These are phyloP conservation scores for Ceratotherium simum DNA, from an alignment of 2,113 vertebrate species.

Conservation along the genomic window DNA sequence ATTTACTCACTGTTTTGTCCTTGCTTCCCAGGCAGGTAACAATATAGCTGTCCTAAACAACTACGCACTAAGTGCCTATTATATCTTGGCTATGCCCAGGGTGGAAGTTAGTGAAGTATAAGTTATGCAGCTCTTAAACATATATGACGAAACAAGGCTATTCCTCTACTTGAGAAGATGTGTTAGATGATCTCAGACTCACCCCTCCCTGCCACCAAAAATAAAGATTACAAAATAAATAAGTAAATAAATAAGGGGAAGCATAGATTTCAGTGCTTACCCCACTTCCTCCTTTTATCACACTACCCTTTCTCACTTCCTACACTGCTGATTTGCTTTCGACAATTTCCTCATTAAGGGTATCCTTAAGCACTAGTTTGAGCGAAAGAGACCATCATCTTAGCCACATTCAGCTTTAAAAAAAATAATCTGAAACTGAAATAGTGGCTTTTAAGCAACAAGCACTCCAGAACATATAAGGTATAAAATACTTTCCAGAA, in stretches of 20 bases:
- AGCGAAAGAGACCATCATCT: not conserved
- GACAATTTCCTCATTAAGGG: slow-evolving; percentile 5
- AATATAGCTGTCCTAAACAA: not conserved
- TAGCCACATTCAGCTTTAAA: not conserved
- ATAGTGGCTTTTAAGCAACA: slow-evolving; percentile 36
- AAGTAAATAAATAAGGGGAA: not conserved
- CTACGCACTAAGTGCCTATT: not conserved
- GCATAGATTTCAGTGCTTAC: not conserved
- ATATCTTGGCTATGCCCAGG: not conserved
- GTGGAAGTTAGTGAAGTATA: not conserved
- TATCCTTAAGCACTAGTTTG: not conserved
- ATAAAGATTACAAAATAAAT: slow-evolving; percentile 33
- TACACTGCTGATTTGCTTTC: not conserved
- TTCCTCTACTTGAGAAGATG: not conserved
- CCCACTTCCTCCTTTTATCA: slow-evolving; percentile 50
- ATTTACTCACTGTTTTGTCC: not conserved
- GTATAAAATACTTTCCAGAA: slow-evolving; percentile 38
- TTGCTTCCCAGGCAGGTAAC: slow-evolving; percentile 1
- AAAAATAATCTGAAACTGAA: slow-evolving; percentile 35
- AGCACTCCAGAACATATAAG: not conserved
- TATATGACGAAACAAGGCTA: not conserved
- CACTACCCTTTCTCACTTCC: slow-evolving; percentile 48
- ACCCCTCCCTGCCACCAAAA: not conserved
- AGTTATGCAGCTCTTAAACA: slow-evolving; percentile 7
- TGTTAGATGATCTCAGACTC: not conserved